These are phyloP conservation scores for Gambelia wislizenii DNA, from an alignment of 2,797 vertebrate species.

Conservation along the genomic window DNA sequence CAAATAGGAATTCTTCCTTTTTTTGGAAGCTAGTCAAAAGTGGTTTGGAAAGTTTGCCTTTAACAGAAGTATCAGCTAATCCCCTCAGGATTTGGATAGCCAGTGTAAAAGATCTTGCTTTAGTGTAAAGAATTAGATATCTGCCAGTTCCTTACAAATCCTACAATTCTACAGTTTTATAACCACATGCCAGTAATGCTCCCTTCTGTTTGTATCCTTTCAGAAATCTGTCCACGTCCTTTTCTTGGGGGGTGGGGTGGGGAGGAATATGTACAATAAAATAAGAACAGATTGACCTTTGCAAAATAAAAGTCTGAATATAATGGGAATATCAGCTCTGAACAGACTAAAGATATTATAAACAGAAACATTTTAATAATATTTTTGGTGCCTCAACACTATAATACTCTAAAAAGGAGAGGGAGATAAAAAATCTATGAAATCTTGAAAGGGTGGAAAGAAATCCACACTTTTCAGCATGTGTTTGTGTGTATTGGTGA, in stretches of 20 bases:
- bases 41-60: not conserved
- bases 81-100: not conserved
- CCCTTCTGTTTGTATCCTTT: slow-evolving; percentile 8
- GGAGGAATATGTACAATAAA: not conserved
- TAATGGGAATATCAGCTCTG: not conserved
- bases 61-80: not conserved
- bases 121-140: not conserved
- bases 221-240: not conserved
- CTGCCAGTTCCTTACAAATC: not conserved
- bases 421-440: not conserved
- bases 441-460: not conserved
- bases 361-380: slow-evolving; percentile 21
- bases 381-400: not conserved
- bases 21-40: not conserved
- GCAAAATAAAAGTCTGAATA: not conserved
- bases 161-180: slow-evolving; percentile 1
- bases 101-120: not conserved
- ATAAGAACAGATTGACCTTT: slow-evolving; percentile 4
- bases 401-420: not conserved
- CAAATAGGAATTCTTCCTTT: not conserved
- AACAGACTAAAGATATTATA: not conserved
- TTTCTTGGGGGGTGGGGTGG: not conserved
- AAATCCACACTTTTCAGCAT: not conserved
- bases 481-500: no score
- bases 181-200: not conserved